A percentile compares a stretch with the other conserved stretches of the same genome.
Evolutionary conservation across 2,888 invertebrate genomes (phyloP).

Genomic region (Hyposoter dolosus): DNA sequence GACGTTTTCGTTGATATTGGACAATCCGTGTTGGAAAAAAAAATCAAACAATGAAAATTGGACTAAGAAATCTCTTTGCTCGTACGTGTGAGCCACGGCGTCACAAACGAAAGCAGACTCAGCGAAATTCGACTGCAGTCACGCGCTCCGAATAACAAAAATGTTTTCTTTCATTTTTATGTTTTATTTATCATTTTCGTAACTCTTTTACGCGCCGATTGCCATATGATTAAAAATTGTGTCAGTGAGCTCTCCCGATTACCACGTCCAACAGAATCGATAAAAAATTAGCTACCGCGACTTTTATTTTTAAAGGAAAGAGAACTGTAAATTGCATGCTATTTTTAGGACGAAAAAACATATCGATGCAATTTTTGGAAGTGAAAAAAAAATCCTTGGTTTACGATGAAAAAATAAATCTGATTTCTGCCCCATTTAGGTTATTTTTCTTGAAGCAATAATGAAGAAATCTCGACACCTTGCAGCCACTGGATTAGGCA

Average conservation of each 20-base stretch:
- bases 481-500: neutral
- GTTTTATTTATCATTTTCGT: neutral
- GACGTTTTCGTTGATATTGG: neutral
- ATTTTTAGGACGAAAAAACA: neutral
- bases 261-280: neutral
- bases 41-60: neutral
- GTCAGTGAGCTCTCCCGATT: neutral
- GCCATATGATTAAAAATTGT: neutral
- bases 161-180: neutral
- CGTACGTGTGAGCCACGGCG: neutral
- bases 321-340: neutral
- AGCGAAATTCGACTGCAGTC: constrained; percentile 6
- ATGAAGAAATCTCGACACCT: neutral
- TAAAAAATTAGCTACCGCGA: neutral
- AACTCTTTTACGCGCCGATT: neutral
- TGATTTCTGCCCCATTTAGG: neutral
- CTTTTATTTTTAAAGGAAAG: neutral
- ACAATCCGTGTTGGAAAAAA: neutral
- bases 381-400: neutral
- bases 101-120: neutral
- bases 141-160: neutral
- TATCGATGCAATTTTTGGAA: neutral
- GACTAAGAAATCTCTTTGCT: neutral
- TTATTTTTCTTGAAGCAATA: neutral
- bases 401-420: neutral